Evolutionary conservation across 2,888 invertebrate genomes (phyloP), one percentile per base, ranked within the genome.

Genomic region (Archaeoteleia sp.): DNA sequence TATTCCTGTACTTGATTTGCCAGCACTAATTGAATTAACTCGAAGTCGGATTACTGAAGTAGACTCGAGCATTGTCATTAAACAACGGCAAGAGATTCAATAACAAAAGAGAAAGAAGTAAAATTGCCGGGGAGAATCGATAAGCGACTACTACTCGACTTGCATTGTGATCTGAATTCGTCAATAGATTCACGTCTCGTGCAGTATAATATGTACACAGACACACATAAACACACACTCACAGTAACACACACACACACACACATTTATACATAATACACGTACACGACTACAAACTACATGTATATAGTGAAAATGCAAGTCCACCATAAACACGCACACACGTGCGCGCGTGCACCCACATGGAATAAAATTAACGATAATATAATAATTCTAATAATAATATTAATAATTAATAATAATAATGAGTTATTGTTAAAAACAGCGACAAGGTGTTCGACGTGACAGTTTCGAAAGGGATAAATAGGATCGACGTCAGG

Each of bases 331-430:
- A 46, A 46, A 46, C 46, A 32, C 30, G 46, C 39, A 42, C 55
- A 55, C 55, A 45, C 42, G 60, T 55, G 54, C 60, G 35, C 55
- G 55, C 60, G 53, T 58, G 60, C 40, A 61, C 27, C 54, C 60
- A 46, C 58, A 54, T 65, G 51, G 51, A 51, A 35, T 35, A 29
- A 37, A 40, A 58, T 20, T 49, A 46, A 55, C 5, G 51, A 65
- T 55, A 37, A 40, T 46, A 42, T 66, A 43, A 54, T 27, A 40
- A 62, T 39, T 30, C 10, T 14, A n/a, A 48, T 8, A 15, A 23
- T 43, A 51, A 27, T 23, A 45, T 37, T 55, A 23, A 29, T 23
- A 37, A 46, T 17, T n/a, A 14, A 34, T 32, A 27, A 30, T 12
- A 40, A 42, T 13, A 37, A 37, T 14, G 37, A 37, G 20, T 35